These are phyloP conservation scores for Leptonema lineaticorne DNA, from an alignment of 1,140 invertebrate genomes.

Conservation along the genomic window DNA sequence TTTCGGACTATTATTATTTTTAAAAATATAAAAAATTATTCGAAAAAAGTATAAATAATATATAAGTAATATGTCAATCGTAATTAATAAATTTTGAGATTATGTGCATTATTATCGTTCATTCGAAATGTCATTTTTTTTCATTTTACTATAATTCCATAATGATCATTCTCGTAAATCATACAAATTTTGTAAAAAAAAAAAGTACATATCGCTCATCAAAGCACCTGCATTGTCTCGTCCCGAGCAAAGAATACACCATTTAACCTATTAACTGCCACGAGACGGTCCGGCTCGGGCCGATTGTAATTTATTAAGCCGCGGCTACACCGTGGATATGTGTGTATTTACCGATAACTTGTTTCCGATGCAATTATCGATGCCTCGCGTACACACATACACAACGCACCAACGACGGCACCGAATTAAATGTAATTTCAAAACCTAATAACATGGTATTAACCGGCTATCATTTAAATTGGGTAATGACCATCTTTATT, in stretches of 20 bases:
- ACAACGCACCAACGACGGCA: conserved; percentile 13
- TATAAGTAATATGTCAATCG: no score
- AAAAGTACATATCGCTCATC: no score
- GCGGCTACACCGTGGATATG: not conserved
- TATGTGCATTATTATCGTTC: no score
- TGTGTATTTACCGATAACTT: conserved; percentile 39
- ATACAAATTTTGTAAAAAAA: no score
- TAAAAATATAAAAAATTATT: no score
- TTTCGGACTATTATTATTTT: no score
- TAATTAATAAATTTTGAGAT: no score
- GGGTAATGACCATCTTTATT: conserved; percentile 41
- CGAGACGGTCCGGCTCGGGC: conserved; percentile 3
- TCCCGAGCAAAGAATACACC: not conserved
- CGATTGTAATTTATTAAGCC: conserved; percentile 37
- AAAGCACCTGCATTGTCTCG: conserved; percentile 1
- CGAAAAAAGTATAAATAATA: no score
- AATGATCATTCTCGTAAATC: no score
- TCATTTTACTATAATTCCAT: no score
- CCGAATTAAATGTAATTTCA: conserved; percentile 42
- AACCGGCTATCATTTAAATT: conserved; percentile 43
- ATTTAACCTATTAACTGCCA: conserved; percentile 29
- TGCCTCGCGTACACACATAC: conserved; percentile 17
- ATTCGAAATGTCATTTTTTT: no score
- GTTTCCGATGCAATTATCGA: conserved; percentile 37
- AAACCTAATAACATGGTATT: conserved; percentile 42